Evolutionary conservation across 2,797 vertebrate species (phyloP).

Genomic region (Pseudopleuronectes americanus): DNA sequence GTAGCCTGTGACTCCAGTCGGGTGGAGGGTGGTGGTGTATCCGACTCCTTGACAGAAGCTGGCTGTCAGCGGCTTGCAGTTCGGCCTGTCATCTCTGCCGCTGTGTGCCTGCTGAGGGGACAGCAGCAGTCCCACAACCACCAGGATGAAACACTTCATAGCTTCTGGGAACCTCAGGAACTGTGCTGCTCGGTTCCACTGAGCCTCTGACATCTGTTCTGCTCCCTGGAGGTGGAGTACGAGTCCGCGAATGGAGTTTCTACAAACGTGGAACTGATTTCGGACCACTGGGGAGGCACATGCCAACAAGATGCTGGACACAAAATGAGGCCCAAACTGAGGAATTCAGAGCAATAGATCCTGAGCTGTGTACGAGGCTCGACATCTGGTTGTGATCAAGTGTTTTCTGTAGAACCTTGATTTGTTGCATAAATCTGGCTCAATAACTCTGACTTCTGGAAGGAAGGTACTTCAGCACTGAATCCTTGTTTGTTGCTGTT

Average conservation of each 20-base stretch:
- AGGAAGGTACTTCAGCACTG: conserved; percentile 29
- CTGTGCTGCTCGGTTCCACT: not conserved
- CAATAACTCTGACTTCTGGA: not conserved
- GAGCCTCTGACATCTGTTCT: not conserved
- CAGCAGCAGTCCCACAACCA: conserved; percentile 37
- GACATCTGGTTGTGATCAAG: conserved; percentile 54
- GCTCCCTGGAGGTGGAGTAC: conserved; percentile 54
- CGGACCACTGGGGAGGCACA: conserved; percentile 21
- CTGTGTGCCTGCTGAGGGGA: not conserved
- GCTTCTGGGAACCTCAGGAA: not conserved
- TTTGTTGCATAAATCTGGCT: conserved; percentile 27
- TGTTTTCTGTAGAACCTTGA: conserved; percentile 5
- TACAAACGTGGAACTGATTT: conserved; percentile 46
- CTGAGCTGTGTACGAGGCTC: not conserved
- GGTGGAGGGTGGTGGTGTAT: conserved; percentile 59
- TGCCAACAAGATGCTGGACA: conserved; percentile 23
- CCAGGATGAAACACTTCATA: conserved; percentile 55
- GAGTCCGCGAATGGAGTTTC: conserved; percentile 50
- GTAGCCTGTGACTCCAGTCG: conserved; percentile 43
- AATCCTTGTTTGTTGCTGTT: not conserved
- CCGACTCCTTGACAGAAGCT: conserved; percentile 68
- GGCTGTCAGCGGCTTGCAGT: conserved; percentile 57
- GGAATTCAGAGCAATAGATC: conserved; percentile 14
- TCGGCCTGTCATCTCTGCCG: not conserved
- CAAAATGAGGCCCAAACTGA: conserved; percentile 26